phyloP scores from a whole-genome alignment of 2,797 vertebrate species.

The Artibeus lituratus region DNA sequence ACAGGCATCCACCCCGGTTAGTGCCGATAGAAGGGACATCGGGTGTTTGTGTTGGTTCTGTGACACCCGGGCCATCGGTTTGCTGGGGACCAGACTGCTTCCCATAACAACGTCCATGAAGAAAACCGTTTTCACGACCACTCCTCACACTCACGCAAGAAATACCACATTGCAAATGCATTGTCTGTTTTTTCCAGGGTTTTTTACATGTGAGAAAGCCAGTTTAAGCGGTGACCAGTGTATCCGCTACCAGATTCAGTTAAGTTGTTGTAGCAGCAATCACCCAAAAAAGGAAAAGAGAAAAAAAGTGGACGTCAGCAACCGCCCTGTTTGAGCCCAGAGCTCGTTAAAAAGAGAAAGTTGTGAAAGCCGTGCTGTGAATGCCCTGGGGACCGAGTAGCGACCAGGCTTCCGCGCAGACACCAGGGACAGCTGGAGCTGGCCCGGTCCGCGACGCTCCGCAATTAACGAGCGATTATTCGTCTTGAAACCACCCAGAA shows the following conservation, averaged over 20 bases:
- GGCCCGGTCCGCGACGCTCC: background rate
- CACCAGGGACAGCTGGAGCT: background rate
- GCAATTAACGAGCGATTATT: conserved; percentile 21
- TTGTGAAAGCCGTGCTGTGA: background rate
- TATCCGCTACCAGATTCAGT: conserved; percentile 36
- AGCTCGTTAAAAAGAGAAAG: background rate
- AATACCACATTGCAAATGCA: background rate
- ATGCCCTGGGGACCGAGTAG: background rate
- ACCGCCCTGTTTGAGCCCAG: background rate
- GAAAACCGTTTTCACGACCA: no score
- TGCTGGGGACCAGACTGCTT: no score
- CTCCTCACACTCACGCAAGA: no score
- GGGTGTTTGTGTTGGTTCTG: no score
- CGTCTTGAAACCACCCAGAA: background rate
- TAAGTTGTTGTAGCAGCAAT: background rate
- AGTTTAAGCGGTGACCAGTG: conserved; percentile 43
- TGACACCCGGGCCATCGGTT: no score
- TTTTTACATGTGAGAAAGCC: conserved; percentile 58
- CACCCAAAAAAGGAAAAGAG: background rate
- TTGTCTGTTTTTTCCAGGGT: background rate
- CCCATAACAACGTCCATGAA: no score
- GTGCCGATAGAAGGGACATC: no score
- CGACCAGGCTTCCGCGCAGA: background rate
- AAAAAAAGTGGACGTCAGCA: background rate
- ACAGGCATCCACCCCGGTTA: no score